Base-by-base conservation (phyloP, 2,888 invertebrate species). In the Alitta virens region DNA sequence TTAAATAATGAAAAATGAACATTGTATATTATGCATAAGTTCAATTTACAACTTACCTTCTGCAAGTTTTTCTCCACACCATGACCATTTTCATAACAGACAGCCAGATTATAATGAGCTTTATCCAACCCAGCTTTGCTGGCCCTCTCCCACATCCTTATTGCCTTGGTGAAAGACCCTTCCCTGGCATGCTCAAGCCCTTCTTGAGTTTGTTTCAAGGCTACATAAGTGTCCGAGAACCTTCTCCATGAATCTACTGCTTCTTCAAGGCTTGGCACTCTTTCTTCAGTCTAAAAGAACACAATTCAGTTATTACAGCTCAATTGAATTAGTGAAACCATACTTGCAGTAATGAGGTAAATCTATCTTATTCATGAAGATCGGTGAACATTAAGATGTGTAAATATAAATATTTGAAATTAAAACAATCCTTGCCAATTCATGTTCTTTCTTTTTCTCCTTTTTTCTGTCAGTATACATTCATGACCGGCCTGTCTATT, bases 31-130 rank as follows among this genome's bases (percentile, higher is more conserved):
- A n/a, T n/a, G n/a, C n/a, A n/a, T n/a, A 33, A 33, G 33, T 33
- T 33, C 5, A 7, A 12, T 5, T 33, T 33, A 33, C 23, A 23
- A 9, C 16, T 23, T 26, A 64, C 64, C 62, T 64, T 64, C 12
- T 23, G 18, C n/a, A 54, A 26, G 23, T 64, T 55, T 25, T 54
- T 23, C 12, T 43, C 23, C 18, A 43, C 46, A n/a, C 64, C 64
- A 14, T 57, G 42, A 5, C 64, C 64, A n/a, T 54, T 56, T 40
- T 64, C 64, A 38, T 62, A 64, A 38, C 59, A 53, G 25, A 64
- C 55, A 12, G 52, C 64, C 1, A 62, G 25, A 56, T 64, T 64
- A 40, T 55, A 64, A 38, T 62, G 55, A 1, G 64, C 59, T 33
- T 59, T 56, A 5, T 50, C 40, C 26, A 60, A 24, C 26, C 59